Base-by-base conservation (phyloP, 2,113 vertebrate genomes). In the Nycticebus coucang region DNA sequence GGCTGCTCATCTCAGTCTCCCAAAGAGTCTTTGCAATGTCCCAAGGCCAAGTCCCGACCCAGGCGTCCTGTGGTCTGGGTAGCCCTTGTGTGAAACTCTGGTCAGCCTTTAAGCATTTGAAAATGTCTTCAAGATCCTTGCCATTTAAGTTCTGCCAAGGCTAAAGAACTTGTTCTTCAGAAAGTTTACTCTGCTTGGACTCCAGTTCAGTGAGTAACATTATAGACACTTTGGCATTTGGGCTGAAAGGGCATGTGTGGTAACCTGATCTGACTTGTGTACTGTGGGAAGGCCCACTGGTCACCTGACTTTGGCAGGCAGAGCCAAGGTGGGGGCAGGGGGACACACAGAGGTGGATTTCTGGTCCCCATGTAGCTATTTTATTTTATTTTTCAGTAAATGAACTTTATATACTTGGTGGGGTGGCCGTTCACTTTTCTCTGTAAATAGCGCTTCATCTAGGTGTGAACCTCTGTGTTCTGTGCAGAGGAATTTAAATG, bases 401-500 rank as follows among this genome's bases (percentile, higher is more conserved):
- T 53, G 33, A 53, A 37, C 55, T 75, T 57, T 21, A 45, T 24
- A 45, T 45, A 62, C 1, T 10, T 77, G 33, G 93, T 41, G 26
- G n/a, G 9, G 50, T 13, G 0, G 19, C 37, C 2, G 12, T 7
- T 74, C 4, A 9, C 35, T 2, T 75, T 50, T 21, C 45, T 78
- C 30, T n/a, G 5, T 28, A 21, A 1, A 30, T 7, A 21, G n/a
- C 18, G 0, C 24, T 28, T 21, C 45, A 6, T 37, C 77, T 45
- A 80, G 1, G 28, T 33, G 72, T 22, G 4, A 45, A 7, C 82
- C 7, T 68, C 50, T 66, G 69, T 95, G 55, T 4, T 60, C 78
- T 94, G 94, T 75, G 86, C 50, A 80, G 82, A 82, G 93, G 35
- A 68, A 66, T 26, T 89, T 95, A 62, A 86, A 94, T 26, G 87